These are phyloP conservation scores for Picus viridis DNA, from an alignment of 2,797 vertebrate species.

Conservation along the genomic window DNA sequence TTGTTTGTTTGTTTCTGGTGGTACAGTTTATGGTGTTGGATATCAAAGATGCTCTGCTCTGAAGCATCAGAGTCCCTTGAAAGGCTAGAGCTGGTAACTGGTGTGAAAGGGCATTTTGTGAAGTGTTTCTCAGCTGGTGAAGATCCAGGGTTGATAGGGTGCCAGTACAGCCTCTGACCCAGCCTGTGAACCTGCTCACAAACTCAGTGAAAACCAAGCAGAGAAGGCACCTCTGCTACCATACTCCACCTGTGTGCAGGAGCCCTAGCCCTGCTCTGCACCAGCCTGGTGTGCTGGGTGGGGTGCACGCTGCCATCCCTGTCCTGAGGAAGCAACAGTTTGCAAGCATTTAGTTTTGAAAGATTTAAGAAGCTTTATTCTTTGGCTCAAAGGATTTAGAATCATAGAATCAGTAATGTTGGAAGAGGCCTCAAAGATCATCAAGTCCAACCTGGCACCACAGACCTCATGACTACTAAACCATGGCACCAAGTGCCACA, in stretches of 20 bases:
- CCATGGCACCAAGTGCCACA: too few species aligned
- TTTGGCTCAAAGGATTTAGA: not conserved
- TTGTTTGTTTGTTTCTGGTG: not conserved
- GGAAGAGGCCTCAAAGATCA: too few species aligned
- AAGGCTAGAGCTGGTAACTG: not conserved
- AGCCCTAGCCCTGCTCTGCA: not conserved
- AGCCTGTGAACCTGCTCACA: not conserved
- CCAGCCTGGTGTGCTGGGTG: not conserved
- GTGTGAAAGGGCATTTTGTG: not conserved
- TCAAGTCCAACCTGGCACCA: too few species aligned
- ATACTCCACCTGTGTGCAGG: fast-evolving
- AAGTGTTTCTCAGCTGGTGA: not conserved
- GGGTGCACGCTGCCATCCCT: not conserved
- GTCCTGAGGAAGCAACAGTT: not conserved
- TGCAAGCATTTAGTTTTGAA: not conserved
- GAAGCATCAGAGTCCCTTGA: not conserved
- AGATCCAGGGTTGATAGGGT: not conserved
- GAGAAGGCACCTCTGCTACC: not conserved
- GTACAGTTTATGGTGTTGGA: not conserved
- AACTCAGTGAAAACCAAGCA: not conserved
- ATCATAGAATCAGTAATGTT: too few species aligned
- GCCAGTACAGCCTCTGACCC: not conserved
- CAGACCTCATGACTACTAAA: too few species aligned
- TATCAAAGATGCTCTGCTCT: not conserved
- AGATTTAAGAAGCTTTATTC: not conserved